A percentile compares a stretch with the other conserved stretches of the same genome.
These are phyloP conservation scores for Cistogaster globosa DNA, from an alignment of 2,888 invertebrate species.

Conservation along the genomic window DNA sequence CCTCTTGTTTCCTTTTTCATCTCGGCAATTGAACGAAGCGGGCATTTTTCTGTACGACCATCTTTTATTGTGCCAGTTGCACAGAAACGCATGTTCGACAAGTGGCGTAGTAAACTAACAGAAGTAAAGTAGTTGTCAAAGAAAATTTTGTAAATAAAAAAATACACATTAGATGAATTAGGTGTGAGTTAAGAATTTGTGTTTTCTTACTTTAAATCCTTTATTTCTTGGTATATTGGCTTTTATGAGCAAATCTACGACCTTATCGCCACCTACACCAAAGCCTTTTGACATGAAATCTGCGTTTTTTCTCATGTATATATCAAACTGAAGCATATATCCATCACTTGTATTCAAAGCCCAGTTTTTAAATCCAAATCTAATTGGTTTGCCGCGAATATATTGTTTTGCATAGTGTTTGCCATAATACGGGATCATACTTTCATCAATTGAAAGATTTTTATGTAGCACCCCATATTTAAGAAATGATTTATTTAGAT, in stretches of 20 bases:
- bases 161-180: neutral
- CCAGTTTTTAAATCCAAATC: conserved; percentile 2
- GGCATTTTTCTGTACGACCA: conserved; percentile 17
- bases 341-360: conserved; percentile 7
- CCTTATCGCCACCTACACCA: too few species aligned
- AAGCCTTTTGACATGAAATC: conserved; percentile 7
- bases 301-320: conserved; percentile 4
- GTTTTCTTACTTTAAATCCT: conserved; percentile 3
- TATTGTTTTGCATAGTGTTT: too few species aligned
- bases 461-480: too few species aligned
- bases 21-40: too few species aligned
- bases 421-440: too few species aligned
- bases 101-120: neutral
- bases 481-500: too few species aligned
- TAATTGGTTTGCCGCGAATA: too few species aligned
- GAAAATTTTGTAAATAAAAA: too few species aligned
- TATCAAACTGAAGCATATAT: conserved; percentile 12
- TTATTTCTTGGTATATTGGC: too few species aligned
- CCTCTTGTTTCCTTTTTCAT: too few species aligned
- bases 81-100: conserved; percentile 19
- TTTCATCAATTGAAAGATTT: too few species aligned
- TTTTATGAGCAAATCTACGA: too few species aligned
- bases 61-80: conserved; percentile 9
- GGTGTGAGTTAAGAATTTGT: neutral
- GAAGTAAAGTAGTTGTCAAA: conserved; percentile 9